These are phyloP conservation scores for Uloborus plumipes DNA, from an alignment of 2,888 invertebrate species.

Conservation along the genomic window DNA sequence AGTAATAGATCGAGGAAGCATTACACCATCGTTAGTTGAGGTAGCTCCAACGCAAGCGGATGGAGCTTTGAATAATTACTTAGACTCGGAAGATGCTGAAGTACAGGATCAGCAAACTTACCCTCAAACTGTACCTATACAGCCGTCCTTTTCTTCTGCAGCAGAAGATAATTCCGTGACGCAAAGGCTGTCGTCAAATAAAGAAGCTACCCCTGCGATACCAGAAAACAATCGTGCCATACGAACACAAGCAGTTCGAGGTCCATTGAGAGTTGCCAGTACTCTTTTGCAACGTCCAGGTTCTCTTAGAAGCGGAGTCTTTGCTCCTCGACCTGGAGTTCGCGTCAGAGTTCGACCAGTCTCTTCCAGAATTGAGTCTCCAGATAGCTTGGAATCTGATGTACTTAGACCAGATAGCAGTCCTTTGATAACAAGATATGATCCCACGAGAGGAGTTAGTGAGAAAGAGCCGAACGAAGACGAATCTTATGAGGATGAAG, in stretches of 20 bases:
- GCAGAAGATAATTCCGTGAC: not conserved
- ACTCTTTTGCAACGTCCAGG: slow-evolving; percentile 51
- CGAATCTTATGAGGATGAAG: slow-evolving; percentile 12
- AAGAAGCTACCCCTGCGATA: slow-evolving; percentile 54
- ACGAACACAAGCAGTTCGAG: slow-evolving; percentile 46
- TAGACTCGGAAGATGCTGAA: slow-evolving; percentile 54
- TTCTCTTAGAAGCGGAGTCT: slow-evolving; percentile 48
- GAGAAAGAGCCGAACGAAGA: not conserved
- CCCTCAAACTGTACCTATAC: slow-evolving; percentile 54
- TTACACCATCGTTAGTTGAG: slow-evolving; percentile 49
- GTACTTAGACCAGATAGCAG: slow-evolving; percentile 5
- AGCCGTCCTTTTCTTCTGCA: slow-evolving; percentile 60
- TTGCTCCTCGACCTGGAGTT: slow-evolving; percentile 62
- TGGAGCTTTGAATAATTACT: slow-evolving; percentile 42
- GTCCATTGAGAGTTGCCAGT: slow-evolving; percentile 44
- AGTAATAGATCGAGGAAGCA: slow-evolving; percentile 44
- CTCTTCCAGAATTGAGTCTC: slow-evolving; percentile 10
- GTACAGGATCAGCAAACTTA: slow-evolving; percentile 61
- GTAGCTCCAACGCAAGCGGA: slow-evolving; percentile 42
- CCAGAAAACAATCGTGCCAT: slow-evolving; percentile 33
- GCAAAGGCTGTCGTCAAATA: slow-evolving; percentile 20
- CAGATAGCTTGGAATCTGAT: not conserved
- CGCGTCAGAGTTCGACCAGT: slow-evolving; percentile 60
- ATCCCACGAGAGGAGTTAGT: slow-evolving; percentile 1
- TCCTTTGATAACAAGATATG: slow-evolving; percentile 14